A percentile compares a stretch with the other conserved stretches of the same genome.
phyloP scores from a whole-genome alignment of 2,113 vertebrate genomes.

The Dromaius novaehollandiae region DNA sequence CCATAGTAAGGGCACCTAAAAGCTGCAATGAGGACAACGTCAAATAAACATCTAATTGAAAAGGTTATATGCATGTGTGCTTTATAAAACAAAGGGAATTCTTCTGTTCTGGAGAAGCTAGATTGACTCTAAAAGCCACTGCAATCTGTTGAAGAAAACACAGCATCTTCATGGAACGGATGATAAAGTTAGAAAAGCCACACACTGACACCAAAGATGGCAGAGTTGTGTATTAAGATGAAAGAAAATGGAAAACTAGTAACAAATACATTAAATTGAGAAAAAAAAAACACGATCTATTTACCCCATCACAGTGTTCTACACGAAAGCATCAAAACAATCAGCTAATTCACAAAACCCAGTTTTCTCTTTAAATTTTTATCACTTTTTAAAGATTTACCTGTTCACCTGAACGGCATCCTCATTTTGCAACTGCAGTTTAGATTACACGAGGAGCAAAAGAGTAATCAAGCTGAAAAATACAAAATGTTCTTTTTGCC shows the following conservation, averaged over 20 bases:
- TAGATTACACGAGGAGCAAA: slow-evolving; percentile 23
- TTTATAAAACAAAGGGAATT: background rate
- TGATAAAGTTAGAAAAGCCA: background rate
- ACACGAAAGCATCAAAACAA: background rate
- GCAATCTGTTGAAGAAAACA: background rate
- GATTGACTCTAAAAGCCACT: background rate
- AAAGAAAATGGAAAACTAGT: background rate
- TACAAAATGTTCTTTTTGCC: slow-evolving; percentile 4
- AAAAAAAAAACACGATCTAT: background rate
- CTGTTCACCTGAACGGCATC: background rate
- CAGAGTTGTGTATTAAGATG: background rate
- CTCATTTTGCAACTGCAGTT: background rate
- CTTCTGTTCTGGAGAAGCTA: background rate
- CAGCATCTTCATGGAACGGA: background rate
- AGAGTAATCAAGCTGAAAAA: slow-evolving; percentile 38
- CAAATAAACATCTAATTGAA: background rate
- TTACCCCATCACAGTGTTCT: background rate
- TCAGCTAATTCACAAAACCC: background rate
- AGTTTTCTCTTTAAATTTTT: background rate
- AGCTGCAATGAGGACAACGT: background rate
- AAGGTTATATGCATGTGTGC: fast-evolving
- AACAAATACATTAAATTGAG: background rate
- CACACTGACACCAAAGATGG: background rate
- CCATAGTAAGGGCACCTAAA: background rate
- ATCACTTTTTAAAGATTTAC: background rate